These are phyloP conservation scores for Tragopan temminckii DNA, from an alignment of 2,797 vertebrate genomes.

Conservation along the genomic window DNA sequence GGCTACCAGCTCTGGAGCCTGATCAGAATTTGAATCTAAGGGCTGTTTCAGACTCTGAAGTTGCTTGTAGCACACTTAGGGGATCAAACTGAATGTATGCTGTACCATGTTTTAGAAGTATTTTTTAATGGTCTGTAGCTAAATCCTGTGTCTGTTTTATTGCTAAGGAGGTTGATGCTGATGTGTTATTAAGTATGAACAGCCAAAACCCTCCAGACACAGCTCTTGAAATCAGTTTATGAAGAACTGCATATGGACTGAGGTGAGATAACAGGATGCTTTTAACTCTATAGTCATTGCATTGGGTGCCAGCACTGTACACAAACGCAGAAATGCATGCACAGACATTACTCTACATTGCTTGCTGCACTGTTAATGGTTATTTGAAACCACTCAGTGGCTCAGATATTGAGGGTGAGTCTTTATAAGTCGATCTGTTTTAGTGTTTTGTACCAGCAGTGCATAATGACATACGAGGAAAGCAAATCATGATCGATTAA, in stretches of 20 bases:
- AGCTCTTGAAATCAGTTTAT: slow-evolving; percentile 43
- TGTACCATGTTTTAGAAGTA: not conserved
- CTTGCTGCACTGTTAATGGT: not conserved
- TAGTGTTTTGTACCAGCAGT: not conserved
- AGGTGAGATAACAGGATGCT: not conserved
- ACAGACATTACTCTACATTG: slow-evolving; percentile 21
- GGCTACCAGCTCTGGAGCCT: not conserved
- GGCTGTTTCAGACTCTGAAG: not conserved
- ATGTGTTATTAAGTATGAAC: not conserved
- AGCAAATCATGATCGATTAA: not conserved
- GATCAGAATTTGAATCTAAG: not conserved
- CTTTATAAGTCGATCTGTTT: not conserved
- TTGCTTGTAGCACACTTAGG: not conserved
- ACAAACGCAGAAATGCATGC: not conserved
- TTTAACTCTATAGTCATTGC: slow-evolving; percentile 9
- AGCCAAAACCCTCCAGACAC: not conserved
- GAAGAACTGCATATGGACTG: not conserved
- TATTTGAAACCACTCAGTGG: not conserved
- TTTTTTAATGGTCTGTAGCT: not conserved
- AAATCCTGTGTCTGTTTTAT: slow-evolving; percentile 8
- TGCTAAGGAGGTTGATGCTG: not conserved
- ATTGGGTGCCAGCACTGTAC: not conserved
- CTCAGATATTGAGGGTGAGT: not conserved
- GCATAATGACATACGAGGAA: rapidly evolving
- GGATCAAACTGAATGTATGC: not conserved